Base-by-base conservation (phyloP, 2,888 invertebrate species). In the Erpobdella octoculata region DNA sequence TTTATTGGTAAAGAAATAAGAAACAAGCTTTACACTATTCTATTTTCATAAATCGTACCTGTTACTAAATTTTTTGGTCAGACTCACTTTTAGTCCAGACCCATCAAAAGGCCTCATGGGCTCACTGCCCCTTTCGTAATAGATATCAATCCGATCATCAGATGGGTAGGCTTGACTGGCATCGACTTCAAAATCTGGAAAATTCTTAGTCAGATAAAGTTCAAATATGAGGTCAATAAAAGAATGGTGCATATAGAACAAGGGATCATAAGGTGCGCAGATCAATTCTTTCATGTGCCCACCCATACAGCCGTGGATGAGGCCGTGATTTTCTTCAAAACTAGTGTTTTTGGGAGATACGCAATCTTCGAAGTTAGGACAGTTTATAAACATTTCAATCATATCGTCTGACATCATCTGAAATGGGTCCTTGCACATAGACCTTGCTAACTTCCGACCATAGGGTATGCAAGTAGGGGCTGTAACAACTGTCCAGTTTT, bases 141-240 rank as follows among this genome's bases (percentile, higher is more conserved):
- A 67, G 0, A 25, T n/a, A n/a, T 67, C 67, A 3, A 67, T 41
- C 21, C 18, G 12, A 21, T 31, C 67, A 28, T 67, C 67, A 21
- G 4, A 18, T 2, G 67, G 67, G 21, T 67, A 67, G 28, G 41
- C 67, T 25, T 15, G 2, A 3, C 38, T 46, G 6, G 67, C 38
- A 33, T 67, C 67, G 0, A 46, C 28, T 18, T 67, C 67, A 53
- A 25, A 53, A 53, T n/a, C 28, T 18, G 67, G 67, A 31, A 38
- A 67, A 31, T 37, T 21, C 41, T 46, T 67, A n/a, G 21, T 18
- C 46, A 67, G 28, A 37, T 41, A 46, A 6, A 79, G 72, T 70
- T 83, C 82, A 81, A 82, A 83, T 6, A 82, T 71, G 33, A 78
- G 75, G 73, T 83, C 83, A 15, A 81, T 78, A 72, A 80, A 83